Base-by-base conservation (phyloP, 2,888 invertebrate genomes). In the Sarcophaga caerulescens region DNA sequence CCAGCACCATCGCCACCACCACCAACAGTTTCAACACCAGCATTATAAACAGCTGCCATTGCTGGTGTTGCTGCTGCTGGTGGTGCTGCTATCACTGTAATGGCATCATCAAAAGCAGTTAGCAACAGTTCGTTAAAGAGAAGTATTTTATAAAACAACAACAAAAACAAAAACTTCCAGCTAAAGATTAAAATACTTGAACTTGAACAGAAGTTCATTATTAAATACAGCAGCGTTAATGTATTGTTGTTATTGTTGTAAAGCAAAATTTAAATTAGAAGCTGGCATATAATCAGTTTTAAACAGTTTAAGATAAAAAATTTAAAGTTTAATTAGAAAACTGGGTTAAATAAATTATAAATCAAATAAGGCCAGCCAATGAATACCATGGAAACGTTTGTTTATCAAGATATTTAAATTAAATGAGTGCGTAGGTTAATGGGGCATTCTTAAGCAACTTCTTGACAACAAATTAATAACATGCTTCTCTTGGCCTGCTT, bases 91-190 rank as follows among this genome's bases (percentile, higher is more conserved):
- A 35, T 35, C 35, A 35, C 35, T 35, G 35, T n/a, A 52, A 23
- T 14, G 21, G 14, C 21, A 23, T 47, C 76, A 76, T 76, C 69
- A 71, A 65, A 76, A 71, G 25, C 45, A 71, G 65, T 69, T 25
- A 66, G 69, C 59, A 80, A 69, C 73, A 85, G 85, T 59, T 79
- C 19, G 74, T 63, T 73, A 74, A 57, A 69, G 80, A 83, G 76
- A 45, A 73, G 69, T 74, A 35, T 35, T 35, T 35, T 77, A 35
- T 21, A 76, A 62, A 79, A 8, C 35, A 35, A 35, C 35, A 35
- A 35, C 1, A 35, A 35, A 35, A 35, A 10, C 1, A 35, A 0
- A 79, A 68, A 62, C 35, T 71, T 19, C 66, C 65, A 76, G 63
- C 76, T 68, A 69, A 81, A 75, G 73, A 80, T 57, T 23, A 14